A percentile compares a stretch with the other conserved stretches of the same genome.
Evolutionary conservation across 2,113 vertebrate species (phyloP).

Genomic region (Planiliza haematocheilus): DNA sequence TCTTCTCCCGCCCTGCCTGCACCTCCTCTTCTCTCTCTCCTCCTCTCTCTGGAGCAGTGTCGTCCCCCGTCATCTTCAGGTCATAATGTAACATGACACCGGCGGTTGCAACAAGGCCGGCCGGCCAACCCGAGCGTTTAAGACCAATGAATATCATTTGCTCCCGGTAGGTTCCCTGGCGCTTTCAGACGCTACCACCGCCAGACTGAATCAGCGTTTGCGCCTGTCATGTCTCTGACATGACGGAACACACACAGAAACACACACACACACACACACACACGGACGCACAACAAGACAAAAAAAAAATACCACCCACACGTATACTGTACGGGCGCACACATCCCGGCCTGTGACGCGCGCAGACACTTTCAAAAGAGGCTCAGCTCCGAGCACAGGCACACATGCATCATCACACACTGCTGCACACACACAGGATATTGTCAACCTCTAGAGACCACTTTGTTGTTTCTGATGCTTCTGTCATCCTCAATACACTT

Average conservation of each 20-base stretch:
- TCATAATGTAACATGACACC: slow-evolving; percentile 85
- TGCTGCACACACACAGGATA: slow-evolving; percentile 37
- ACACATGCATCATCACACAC: slow-evolving; percentile 54
- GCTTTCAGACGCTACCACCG: slow-evolving; percentile 71
- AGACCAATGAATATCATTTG: slow-evolving; percentile 86
- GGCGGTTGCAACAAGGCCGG: slow-evolving; percentile 76
- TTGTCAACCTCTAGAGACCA: slow-evolving; percentile 74
- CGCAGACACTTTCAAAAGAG: slow-evolving; percentile 42
- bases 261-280: slow-evolving; percentile 39
- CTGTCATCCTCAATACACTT: slow-evolving; percentile 76
- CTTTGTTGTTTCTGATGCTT: slow-evolving; percentile 78
- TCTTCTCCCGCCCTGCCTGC: slow-evolving; percentile 31
- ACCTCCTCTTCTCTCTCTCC: slow-evolving; percentile 10
- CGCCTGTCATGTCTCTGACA: slow-evolving; percentile 76
- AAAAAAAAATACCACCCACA: slow-evolving; percentile 3
- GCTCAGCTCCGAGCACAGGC: slow-evolving; percentile 27
- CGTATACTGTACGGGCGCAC: slow-evolving; percentile 8
- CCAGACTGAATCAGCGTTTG: slow-evolving; percentile 80
- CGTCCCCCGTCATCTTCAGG: slow-evolving; percentile 75
- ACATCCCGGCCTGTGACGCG: background rate
- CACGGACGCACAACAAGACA: slow-evolving; percentile 27
- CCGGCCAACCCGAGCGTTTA: slow-evolving; percentile 80
- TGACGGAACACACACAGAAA: slow-evolving; percentile 66
- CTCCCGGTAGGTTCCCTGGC: slow-evolving; percentile 77
- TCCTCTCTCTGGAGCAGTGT: slow-evolving; percentile 51